These are phyloP conservation scores for Lagopus muta DNA, from an alignment of 2,113 vertebrate genomes.

Conservation along the genomic window DNA sequence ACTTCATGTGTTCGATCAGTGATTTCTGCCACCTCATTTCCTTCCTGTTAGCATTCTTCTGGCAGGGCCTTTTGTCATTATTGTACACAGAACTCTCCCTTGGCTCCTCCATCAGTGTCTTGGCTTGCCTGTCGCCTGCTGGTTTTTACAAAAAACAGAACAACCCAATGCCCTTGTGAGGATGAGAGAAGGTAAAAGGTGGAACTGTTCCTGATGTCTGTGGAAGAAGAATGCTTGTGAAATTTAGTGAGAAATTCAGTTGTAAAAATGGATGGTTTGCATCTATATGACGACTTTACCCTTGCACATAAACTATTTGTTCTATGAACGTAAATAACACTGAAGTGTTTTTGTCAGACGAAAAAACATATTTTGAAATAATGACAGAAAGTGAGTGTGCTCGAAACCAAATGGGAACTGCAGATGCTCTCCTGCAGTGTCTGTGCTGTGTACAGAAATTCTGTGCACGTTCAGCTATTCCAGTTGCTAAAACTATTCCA, in stretches of 20 bases:
- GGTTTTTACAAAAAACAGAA: neutral
- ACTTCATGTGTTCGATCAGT: fast-evolving
- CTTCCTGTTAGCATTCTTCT: neutral
- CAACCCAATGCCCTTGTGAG: neutral
- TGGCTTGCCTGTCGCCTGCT: neutral
- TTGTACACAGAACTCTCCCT: neutral
- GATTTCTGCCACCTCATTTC: neutral
- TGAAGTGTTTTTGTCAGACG: neutral
- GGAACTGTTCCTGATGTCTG: neutral
- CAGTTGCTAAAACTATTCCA: neutral
- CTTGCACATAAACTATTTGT: neutral
- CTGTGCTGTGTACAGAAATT: neutral
- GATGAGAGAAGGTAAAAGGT: neutral
- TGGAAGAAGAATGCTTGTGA: neutral
- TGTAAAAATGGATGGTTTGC: neutral
- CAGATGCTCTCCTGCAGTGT: neutral
- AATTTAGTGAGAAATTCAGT: neutral
- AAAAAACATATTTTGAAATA: neutral
- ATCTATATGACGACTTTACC: neutral
- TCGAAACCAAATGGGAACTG: neutral
- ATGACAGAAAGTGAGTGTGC: neutral
- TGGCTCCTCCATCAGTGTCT: neutral
- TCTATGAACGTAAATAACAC: neutral
- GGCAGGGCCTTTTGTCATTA: neutral
- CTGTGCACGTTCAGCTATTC: neutral